Evolutionary conservation across 2,888 invertebrate genomes (phyloP), one percentile per base, ranked within the genome.

Genomic region (Macrophya alboannulata): DNA sequence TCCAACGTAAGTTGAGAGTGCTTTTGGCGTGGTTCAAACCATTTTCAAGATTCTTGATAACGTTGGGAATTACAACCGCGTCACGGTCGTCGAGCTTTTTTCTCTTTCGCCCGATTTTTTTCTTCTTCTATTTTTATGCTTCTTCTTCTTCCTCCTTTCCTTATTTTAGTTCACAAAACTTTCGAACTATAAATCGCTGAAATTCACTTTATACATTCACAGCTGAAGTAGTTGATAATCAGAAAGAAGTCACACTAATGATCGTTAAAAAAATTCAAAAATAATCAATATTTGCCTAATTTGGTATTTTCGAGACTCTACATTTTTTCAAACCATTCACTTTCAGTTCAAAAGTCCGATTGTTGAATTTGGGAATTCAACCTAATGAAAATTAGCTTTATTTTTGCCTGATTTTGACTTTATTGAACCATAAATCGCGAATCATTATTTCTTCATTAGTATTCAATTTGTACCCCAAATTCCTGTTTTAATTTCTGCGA

Each of bases 41-140:
- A 45, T 79, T 79, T 59, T 59, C 79, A 59, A 79, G 79, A 79
- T 79, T 55, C 59, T n/a, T 55, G 79, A 79, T 79, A 79, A 79
- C 37, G 59, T n/a, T 55, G 55, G 59, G 40, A 79, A 55, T 79
- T 55, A 59, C 51, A 51, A 45, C 55, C 10, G n/a, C 31, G 25
- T 77, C 48, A 21, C 79, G 40, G 71, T 40, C n/a, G 40, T 40
- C 40, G 17, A 71, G 37, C 8, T 71, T 71, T 71, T 37, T 71
- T 31, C 31, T 40, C 3, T 71, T 40, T 37, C 40, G 2, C 40
- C 40, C 6, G 9, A 17, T n/a, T 17, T 5, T n/a, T 71, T 40
- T 40, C n/a, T n/a, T 6, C 71, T 40, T 71, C 9, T 8, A 10
- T 4, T 9, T n/a, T 55, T n/a, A 6, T n/a, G 55, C n/a, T 55